These are phyloP conservation scores for Cynocephalus volans DNA, from an alignment of 2,113 vertebrate species.

Conservation along the genomic window DNA sequence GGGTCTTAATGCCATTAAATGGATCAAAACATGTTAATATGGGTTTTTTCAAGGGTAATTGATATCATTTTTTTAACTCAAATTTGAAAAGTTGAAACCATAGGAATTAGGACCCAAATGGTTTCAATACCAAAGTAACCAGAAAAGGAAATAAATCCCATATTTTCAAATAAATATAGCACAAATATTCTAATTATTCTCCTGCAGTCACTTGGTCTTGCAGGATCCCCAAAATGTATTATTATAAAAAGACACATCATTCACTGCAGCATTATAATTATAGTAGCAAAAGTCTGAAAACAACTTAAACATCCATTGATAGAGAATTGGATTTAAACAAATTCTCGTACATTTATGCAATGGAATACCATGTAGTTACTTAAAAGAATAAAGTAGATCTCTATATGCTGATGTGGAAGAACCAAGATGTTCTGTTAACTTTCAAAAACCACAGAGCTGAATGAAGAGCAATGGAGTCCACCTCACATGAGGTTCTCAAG, in stretches of 20 bases:
- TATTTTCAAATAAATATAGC: conserved; percentile 44
- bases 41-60: neutral
- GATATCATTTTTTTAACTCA: conserved; percentile 32
- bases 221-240: neutral
- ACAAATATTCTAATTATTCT: conserved; percentile 15
- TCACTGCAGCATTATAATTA: neutral
- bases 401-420: neutral
- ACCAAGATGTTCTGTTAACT: neutral
- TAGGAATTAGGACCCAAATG: neutral
- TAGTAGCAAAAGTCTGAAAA: neutral
- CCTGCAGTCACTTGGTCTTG: neutral
- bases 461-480: neutral
- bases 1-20: neutral
- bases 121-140: conserved; percentile 13
- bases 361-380: neutral
- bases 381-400: neutral
- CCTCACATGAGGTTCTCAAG: neutral
- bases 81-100: conserved; percentile 25
- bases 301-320: neutral
- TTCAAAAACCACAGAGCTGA: neutral
- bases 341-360: neutral
- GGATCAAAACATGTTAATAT: conserved; percentile 12
- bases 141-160: conserved; percentile 24
- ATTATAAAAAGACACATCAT: conserved; percentile 2
- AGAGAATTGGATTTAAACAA: neutral